Conservation (phyloP, 2,113 vertebrate species). For the Bombycilla garrulus region DNA sequence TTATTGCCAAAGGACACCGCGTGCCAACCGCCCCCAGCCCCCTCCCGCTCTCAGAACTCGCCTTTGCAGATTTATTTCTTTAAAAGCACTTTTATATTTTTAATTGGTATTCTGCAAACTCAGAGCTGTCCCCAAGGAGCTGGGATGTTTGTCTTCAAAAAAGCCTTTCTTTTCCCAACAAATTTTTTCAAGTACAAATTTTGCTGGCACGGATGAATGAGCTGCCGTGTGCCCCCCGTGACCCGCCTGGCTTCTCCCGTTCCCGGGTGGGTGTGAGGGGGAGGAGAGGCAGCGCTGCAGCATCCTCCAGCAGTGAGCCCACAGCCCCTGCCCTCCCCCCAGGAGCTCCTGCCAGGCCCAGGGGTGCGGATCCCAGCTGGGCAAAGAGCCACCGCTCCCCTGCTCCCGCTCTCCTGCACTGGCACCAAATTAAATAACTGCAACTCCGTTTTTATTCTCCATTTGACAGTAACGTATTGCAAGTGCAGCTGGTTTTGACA, state of each 20-base stretch:
- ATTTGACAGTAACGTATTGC: slow-evolving; percentile 71
- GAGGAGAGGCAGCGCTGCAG: not conserved
- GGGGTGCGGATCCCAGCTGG: rapidly evolving
- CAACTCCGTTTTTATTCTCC: slow-evolving; percentile 71
- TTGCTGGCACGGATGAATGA: not conserved
- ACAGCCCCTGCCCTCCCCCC: not conserved
- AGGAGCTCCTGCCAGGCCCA: not conserved
- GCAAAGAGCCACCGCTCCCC: not conserved
- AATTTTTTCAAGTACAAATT: not conserved
- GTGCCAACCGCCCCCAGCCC: not conserved
- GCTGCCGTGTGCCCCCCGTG: not conserved
- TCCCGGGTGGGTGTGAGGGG: rapidly evolving
- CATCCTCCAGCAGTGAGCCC: not conserved
- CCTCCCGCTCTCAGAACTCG: not conserved
- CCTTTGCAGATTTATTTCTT: not conserved
- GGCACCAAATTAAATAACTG: slow-evolving; percentile 71
- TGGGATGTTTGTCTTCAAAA: slow-evolving; percentile 49
- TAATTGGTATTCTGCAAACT: slow-evolving; percentile 49
- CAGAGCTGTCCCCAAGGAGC: slow-evolving; percentile 12
- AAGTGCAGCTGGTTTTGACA: slow-evolving; percentile 67
- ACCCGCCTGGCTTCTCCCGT: not conserved
- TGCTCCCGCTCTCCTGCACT: not conserved
- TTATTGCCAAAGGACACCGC: not conserved
- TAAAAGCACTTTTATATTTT: slow-evolving; percentile 24
- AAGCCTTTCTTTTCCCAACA: not conserved